Base-by-base conservation (phyloP, 2,888 invertebrate genomes). In the Oxystoma pomonae region DNA sequence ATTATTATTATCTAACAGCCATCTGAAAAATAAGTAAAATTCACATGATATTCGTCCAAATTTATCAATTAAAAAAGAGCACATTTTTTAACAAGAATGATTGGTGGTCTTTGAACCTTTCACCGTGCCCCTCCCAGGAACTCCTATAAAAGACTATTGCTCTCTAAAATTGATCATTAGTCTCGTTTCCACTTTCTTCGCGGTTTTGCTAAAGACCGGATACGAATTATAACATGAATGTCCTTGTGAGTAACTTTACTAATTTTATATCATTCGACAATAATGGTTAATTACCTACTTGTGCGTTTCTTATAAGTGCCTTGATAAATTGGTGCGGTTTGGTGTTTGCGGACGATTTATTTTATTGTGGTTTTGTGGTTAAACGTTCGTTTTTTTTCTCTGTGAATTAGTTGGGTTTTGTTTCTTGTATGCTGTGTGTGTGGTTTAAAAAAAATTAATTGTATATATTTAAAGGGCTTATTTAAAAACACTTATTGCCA, bases 71-170 rank as follows among this genome's bases (percentile, higher is more conserved):
- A n/a, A n/a, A n/a, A n/a, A n/a, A n/a, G n/a, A n/a, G n/a, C n/a
- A n/a, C n/a, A n/a, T n/a, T n/a, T n/a, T n/a, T n/a, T n/a, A n/a
- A n/a, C n/a, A n/a, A n/a, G n/a, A n/a, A n/a, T n/a, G n/a, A n/a
- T n/a, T n/a, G n/a, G n/a, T n/a, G n/a, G n/a, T 35, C 35, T 35
- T 35, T 35, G 35, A 69, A 68, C 73, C 74, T 75, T 75, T 75
- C 75, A 75, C 75, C 63, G 66, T 67, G 68, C 71, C 74, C 74
- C 74, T 71, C 74, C 73, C 73, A 68, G 61, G 65, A 64, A 65
- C 56, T 58, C 67, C 69, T 75, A 76, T 76, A 76, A 74, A 76
- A 75, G 73, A 64, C 68, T 65, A 62, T 57, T 64, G 63, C 61
- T 68, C 68, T 66, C 67, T 66, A 70, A 65, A 66, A 68, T 62